Evolutionary conservation across 1,140 invertebrate species (phyloP).

Genomic region (Helicoverpa armigera): DNA sequence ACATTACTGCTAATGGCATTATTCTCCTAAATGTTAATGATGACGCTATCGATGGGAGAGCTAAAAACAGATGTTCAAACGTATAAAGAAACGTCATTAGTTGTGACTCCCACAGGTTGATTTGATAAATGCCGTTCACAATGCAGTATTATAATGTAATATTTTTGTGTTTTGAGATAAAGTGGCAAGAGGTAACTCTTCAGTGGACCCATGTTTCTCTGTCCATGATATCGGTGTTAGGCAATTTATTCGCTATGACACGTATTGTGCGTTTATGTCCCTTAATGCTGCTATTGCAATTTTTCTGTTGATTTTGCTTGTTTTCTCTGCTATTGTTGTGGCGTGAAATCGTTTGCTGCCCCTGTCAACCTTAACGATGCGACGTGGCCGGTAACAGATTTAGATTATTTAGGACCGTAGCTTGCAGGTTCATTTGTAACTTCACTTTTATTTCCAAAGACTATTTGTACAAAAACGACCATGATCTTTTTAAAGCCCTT

Average conservation of each 20-base stretch:
- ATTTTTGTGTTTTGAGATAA: constrained; percentile 65
- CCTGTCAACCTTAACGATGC: constrained; percentile 60
- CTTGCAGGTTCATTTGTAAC: constrained; percentile 18
- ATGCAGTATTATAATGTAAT: constrained; percentile 64
- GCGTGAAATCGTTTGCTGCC: constrained; percentile 57
- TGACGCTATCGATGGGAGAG: constrained; percentile 44
- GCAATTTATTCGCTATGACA: constrained; percentile 74
- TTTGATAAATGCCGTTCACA: constrained; percentile 64
- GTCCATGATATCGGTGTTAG: constrained; percentile 65
- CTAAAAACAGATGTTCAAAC: constrained; percentile 53
- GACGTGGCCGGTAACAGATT: constrained; percentile 40
- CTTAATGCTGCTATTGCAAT: constrained; percentile 55
- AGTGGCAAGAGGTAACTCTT: constrained; percentile 52
- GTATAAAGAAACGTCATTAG: constrained; percentile 45
- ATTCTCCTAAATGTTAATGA: constrained; percentile 57
- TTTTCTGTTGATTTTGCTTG: constrained; percentile 58
- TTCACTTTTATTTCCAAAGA: not conserved
- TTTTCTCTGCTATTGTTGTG: constrained; percentile 60
- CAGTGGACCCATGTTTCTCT: constrained; percentile 64
- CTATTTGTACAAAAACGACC: not conserved
- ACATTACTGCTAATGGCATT: constrained; percentile 52
- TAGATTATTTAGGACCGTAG: constrained; percentile 40
- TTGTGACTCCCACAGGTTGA: constrained; percentile 48
- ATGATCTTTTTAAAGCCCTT: not conserved
- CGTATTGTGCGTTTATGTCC: constrained; percentile 65